These are phyloP conservation scores for Ruditapes philippinarum DNA, from an alignment of 1,140 invertebrate species.

Conservation along the genomic window DNA sequence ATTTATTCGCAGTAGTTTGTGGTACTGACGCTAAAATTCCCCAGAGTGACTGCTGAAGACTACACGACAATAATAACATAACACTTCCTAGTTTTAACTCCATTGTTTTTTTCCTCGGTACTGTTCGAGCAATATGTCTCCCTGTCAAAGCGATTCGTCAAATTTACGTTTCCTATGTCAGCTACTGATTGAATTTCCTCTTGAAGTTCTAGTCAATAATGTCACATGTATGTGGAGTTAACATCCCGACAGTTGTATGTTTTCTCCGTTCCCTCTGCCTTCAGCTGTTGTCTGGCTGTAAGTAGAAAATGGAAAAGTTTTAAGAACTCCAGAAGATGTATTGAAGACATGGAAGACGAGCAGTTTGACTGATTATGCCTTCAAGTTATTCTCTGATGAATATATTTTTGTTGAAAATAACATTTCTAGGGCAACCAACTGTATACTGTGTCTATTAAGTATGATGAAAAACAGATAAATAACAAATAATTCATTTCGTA, in stretches of 20 bases:
- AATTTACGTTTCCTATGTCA: neutral
- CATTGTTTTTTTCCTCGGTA: neutral
- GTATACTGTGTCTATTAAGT: too few species aligned
- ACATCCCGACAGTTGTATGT: neutral
- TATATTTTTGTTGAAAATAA: neutral
- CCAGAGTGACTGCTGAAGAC: conserved; percentile 63
- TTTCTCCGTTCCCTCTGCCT: neutral
- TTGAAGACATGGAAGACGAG: neutral
- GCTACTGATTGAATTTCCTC: conserved; percentile 7
- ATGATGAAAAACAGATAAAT: too few species aligned
- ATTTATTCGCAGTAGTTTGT: conserved; percentile 52
- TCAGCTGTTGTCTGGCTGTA: neutral
- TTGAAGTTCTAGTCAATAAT: conserved; percentile 17
- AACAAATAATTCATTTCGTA: too few species aligned
- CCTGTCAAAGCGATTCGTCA: neutral
- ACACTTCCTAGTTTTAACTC: conserved; percentile 55
- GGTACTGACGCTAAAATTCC: conserved; percentile 60
- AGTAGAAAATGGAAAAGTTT: neutral
- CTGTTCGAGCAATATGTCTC: neutral
- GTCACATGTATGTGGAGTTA: conserved; percentile 5
- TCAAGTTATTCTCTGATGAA: neutral
- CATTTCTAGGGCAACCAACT: too few species aligned
- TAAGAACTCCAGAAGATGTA: neutral
- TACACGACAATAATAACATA: conserved; percentile 56
- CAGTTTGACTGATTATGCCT: neutral